Base-by-base conservation (phyloP, 2,888 invertebrate species). In the Spisula solida region DNA sequence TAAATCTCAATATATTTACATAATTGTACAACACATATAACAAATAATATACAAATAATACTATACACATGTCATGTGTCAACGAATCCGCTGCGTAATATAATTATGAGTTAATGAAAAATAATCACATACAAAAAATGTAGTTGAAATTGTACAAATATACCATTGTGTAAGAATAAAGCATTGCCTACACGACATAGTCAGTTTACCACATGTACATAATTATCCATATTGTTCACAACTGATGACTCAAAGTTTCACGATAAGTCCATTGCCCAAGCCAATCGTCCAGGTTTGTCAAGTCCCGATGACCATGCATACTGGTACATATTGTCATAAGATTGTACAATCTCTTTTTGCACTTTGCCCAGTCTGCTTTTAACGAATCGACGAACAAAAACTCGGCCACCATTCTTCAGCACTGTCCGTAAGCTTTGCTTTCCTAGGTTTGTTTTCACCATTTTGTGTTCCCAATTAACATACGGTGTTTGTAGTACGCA, bases 331-430 rank as follows among this genome's bases (percentile, higher is more conserved):
- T 51, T 47, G 18, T 41, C 51, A 84, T 66, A 88, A 16, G 81
- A n/a, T 20, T 75, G 81, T 0, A 92, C 60, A 16, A 80, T 29
- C 16, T 85, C 25, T 75, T 31, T 78, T 78, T 90, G 90, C 1
- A 84, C 41, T 55, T 86, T 90, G n/a, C 90, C 90, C 18, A 92
- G 88, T 87, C 85, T 48, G 29, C 79, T 81, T 18, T 93, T 55
- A 12, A 91, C 81, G 51, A 93, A 94, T 80, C 91, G 83, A 20
- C 95, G 85, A 20, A 94, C 88, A 85, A 91, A 94, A 34, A 95
- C 88, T 34, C 90, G 90, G 31, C 92, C 93, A 20, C 91, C 92
- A 47, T 89, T 87, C 41, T 86, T 48, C 10, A 94, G 81, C 12
- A 93, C 92, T 20, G 81, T 81, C 1, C 90, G 75, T 25, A 94